These are phyloP conservation scores for Pristionchus maxplancki DNA, from an alignment of 2,888 invertebrate species.

Conservation along the genomic window DNA sequence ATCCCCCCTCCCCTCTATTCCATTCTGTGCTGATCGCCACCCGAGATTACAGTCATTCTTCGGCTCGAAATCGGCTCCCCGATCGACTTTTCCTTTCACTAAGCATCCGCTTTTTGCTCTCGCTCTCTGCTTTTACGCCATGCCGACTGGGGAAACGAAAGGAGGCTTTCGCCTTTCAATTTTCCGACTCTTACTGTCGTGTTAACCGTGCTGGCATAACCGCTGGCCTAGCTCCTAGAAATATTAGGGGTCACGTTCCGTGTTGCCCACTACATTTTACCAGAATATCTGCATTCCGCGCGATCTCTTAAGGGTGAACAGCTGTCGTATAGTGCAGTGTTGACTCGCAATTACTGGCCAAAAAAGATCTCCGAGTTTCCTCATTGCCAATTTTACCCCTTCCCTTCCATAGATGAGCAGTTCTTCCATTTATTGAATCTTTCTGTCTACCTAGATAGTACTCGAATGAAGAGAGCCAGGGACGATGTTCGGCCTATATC, in stretches of 20 bases:
- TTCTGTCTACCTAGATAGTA: no score
- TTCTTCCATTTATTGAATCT: no score
- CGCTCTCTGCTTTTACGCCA: not conserved
- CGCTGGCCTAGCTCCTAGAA: no score
- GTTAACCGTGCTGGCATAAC: no score
- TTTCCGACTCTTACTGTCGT: no score
- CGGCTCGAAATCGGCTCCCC: conserved; percentile 4
- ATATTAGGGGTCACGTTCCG: no score
- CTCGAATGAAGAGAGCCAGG: no score
- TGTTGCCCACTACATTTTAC: no score
- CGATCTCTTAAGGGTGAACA: no score
- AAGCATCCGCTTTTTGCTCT: not conserved
- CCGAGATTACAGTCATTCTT: conserved; percentile 24
- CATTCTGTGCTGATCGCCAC: conserved; percentile 8
- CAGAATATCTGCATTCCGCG: not conserved
- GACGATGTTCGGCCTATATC: not conserved
- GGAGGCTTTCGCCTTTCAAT: not conserved
- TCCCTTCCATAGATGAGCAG: not conserved
- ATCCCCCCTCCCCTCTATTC: not conserved
- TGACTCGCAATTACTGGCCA: no score
- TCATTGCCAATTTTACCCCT: not conserved
- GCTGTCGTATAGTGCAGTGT: not conserved
- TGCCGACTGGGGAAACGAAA: not conserved
- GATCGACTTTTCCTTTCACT: conserved; percentile 10
- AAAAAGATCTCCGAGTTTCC: no score